phyloP scores from a whole-genome alignment of 2,888 invertebrate genomes.

The Marronus borbonicus region DNA sequence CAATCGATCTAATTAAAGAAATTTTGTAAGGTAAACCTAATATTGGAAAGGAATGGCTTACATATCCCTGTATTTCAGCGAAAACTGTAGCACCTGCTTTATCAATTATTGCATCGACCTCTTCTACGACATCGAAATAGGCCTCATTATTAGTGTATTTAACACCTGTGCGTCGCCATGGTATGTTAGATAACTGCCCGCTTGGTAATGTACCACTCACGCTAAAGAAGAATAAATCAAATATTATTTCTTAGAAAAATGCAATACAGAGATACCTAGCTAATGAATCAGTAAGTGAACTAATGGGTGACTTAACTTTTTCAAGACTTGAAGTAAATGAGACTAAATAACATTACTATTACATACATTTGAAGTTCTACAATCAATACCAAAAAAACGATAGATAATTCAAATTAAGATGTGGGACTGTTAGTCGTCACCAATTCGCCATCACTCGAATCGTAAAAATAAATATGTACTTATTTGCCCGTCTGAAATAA shows the following conservation, averaged over 20 bases:
- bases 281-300: too few species aligned
- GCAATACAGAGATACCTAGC: too few species aligned
- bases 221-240: conserved; percentile 70
- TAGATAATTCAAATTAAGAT: too few species aligned
- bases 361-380: too few species aligned
- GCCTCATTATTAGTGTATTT: conserved; percentile 99
- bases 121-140: conserved; percentile 99
- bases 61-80: conserved; percentile 99
- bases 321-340: too few species aligned
- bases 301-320: too few species aligned
- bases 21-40: conserved; percentile 8
- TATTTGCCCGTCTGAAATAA: too few species aligned
- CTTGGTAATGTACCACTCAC: conserved; percentile 94
- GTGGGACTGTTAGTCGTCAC: too few species aligned
- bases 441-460: too few species aligned
- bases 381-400: too few species aligned
- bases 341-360: too few species aligned
- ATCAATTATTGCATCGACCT: conserved; percentile 99
- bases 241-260: not conserved
- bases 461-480: too few species aligned
- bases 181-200: conserved; percentile 97
- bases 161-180: conserved; percentile 97
- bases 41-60: conserved; percentile 72
- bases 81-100: conserved; percentile 97
- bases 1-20: conserved; percentile 89